phyloP scores from a whole-genome alignment of 2,888 invertebrate genomes.

The Cheilosia impressa region DNA sequence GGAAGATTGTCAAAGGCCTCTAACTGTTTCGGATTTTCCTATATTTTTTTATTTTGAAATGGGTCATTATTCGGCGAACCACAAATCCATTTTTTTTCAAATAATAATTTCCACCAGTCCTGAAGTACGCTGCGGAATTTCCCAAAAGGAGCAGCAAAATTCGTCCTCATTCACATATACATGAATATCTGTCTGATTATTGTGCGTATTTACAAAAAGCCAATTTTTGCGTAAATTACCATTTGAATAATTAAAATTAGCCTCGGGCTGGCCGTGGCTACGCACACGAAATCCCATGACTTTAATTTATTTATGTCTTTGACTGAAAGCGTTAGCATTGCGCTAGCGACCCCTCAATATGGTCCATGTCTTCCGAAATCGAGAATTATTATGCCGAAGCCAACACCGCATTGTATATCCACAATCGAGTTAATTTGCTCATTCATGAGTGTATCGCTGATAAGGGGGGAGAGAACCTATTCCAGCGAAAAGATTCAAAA shows the following conservation, averaged over 20 bases:
- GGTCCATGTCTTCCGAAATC: slow-evolving; percentile 1
- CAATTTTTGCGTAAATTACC: slow-evolving; percentile 35
- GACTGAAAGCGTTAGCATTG: neutral
- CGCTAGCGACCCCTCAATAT: neutral
- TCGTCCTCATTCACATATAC: too few relatives aligned
- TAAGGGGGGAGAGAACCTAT: slow-evolving; percentile 33
- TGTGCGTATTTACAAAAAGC: neutral
- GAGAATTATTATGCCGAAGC: neutral
- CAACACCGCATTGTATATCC: slow-evolving; percentile 1
- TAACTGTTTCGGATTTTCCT: neutral
- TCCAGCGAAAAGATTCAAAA: slow-evolving; percentile 33
- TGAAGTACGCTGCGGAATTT: too few relatives aligned
- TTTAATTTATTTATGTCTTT: slow-evolving; percentile 10
- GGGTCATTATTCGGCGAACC: neutral
- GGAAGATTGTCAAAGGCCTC: neutral
- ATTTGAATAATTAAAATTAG: slow-evolving; percentile 7
- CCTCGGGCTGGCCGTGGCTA: neutral
- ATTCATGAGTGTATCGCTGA: slow-evolving; percentile 37
- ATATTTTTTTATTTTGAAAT: slow-evolving; percentile 5
- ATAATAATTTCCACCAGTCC: too few relatives aligned
- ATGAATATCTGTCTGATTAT: too few relatives aligned
- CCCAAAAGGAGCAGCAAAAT: too few relatives aligned
- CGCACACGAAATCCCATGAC: neutral
- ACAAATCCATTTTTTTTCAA: too few relatives aligned
- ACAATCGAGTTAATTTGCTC: slow-evolving; percentile 19